phyloP scores from a whole-genome alignment of 2,113 vertebrate species.

The Microtus pennsylvanicus region DNA sequence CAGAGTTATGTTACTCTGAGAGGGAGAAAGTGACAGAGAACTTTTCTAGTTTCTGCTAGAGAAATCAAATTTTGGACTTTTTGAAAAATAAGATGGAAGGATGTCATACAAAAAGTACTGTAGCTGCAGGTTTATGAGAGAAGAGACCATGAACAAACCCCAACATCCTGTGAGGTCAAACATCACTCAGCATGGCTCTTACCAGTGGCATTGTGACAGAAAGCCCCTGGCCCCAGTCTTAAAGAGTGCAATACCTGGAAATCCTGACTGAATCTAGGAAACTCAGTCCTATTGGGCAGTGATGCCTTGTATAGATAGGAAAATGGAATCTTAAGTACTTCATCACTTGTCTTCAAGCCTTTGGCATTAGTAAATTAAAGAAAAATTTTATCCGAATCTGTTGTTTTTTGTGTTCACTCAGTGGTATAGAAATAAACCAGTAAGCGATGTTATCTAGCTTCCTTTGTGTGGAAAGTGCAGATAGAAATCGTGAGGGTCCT shows the following conservation, averaged over 20 bases:
- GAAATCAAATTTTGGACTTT: not conserved
- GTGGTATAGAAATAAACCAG: not conserved
- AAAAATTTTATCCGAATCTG: not conserved
- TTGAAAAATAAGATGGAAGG: not conserved
- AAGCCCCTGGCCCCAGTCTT: not conserved
- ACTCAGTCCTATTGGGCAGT: not conserved
- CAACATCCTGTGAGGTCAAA: not conserved
- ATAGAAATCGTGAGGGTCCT: not conserved
- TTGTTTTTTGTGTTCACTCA: not conserved
- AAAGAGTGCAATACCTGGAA: not conserved
- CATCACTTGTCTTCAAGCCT: not conserved
- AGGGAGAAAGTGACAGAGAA: not conserved
- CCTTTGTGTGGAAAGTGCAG: not conserved
- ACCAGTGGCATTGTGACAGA: not conserved
- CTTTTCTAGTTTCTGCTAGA: not conserved
- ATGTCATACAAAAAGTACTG: not conserved
- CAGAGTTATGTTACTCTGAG: not conserved
- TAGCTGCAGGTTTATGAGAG: not conserved
- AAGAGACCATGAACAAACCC: not conserved
- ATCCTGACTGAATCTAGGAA: not conserved
- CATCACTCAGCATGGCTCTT: not conserved
- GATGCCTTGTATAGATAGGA: not conserved
- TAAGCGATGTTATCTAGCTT: not conserved
- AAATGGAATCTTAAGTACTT: not conserved
- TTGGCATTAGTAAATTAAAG: not conserved